Evolutionary conservation across 2,797 vertebrate genomes (phyloP), one percentile per base, ranked within the genome.

Genomic region (Phrynocephalus forsythii): DNA sequence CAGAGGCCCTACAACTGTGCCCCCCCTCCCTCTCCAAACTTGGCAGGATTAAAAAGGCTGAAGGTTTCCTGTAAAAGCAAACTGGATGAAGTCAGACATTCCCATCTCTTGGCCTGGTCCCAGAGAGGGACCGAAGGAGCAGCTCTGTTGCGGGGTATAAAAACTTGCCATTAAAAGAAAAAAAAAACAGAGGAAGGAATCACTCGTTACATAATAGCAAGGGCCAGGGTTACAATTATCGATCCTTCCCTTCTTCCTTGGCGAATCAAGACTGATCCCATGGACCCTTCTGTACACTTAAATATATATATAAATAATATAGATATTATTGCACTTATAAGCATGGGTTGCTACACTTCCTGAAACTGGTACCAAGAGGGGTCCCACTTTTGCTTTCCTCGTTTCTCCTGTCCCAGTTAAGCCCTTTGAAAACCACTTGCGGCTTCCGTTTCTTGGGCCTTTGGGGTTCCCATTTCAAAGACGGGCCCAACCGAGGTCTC

Each of bases 201-300:
- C 92, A 86, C 92, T 67, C 63, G 94, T 97, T 96, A 96, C 94
- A 95, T 97, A 97, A 97, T 92, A 89, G 83, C 80, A 90, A 91
- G 91, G 33, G 95, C 92, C 94, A 87, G 94, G 94, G 95, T 95
- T 95, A 96, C 94, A 95, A 95, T 90, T 91, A 90, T 95, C 91
- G 72, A 95, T 96, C 96, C 95, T 96, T 96, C 90, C 92, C 91
- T 89, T 83, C 10, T 71, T 84, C 89, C 86, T 87, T 50, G 5
- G 69, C 79, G 84, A 56, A 87, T 88, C 79, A 91, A 89, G 88
- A 48, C 73, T 91, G 83, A 83, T 71, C 24, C 30, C 63, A 16
- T 69, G 67, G 68, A 80, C 86, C 85, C 87, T 73, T 90, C 90
- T 90, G 87, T 15, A 30, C 24, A 56, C 13, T 56, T 56, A 56